phyloP scores from a whole-genome alignment of 1,140 invertebrate species.

The Heliconius hewitsoni region DNA sequence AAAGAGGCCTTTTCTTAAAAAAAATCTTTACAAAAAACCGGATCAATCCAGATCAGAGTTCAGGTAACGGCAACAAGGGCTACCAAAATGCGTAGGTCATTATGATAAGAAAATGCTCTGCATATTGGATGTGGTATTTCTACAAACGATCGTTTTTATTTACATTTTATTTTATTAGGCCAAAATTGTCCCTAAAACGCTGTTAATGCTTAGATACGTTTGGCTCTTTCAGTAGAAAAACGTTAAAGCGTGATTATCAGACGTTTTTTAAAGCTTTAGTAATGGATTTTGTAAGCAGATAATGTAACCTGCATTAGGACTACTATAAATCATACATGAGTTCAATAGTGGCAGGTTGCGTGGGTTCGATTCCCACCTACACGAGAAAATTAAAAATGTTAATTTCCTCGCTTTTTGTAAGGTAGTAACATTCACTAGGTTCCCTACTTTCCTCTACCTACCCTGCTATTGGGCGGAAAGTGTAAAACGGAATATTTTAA shows the following conservation, averaged over 20 bases:
- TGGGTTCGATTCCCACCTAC: too few species aligned
- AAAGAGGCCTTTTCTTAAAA: not conserved
- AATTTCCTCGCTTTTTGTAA: too few species aligned
- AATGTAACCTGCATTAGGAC: not conserved
- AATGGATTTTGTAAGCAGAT: too few species aligned
- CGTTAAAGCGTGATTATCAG: not conserved
- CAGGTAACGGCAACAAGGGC: constrained; percentile 38
- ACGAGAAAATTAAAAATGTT: not conserved
- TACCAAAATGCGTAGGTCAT: constrained; percentile 34
- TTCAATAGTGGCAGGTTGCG: too few species aligned
- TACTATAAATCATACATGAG: not conserved
- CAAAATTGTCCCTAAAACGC: constrained; percentile 25
- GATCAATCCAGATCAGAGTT: constrained; percentile 39
- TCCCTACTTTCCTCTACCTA: too few species aligned
- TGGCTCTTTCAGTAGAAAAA: not conserved
- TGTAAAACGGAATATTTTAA: too few species aligned
- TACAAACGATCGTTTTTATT: constrained; percentile 20
- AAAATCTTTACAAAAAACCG: constrained; percentile 26
- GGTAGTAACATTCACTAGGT: too few species aligned
- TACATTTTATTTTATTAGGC: constrained; percentile 26
- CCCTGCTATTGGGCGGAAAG: too few species aligned
- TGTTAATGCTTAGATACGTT: not conserved
- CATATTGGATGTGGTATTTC: not conserved
- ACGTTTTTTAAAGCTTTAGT: not conserved
- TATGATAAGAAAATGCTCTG: constrained; percentile 37